Evolutionary conservation across 2,888 invertebrate species (phyloP).

Genomic region (Acanthoscelides obtectus): DNA sequence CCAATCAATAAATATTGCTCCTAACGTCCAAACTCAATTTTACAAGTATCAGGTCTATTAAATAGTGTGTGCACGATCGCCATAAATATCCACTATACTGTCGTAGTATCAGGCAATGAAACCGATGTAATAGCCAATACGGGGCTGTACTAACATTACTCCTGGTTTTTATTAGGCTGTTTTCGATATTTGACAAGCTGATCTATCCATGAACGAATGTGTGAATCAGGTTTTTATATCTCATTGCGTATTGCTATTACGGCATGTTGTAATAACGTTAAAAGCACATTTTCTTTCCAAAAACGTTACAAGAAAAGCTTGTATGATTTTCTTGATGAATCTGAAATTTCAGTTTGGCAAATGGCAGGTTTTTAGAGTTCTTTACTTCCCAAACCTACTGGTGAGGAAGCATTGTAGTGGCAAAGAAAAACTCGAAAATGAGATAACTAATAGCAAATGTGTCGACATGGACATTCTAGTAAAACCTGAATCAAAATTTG

Average conservation of each 20-base stretch:
- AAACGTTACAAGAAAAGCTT: too few species aligned
- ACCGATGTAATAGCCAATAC: background rate
- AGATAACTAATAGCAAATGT: too few species aligned
- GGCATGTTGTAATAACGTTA: too few species aligned
- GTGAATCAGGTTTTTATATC: background rate
- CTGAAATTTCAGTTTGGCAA: too few species aligned
- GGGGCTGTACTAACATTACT: background rate
- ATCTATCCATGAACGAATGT: background rate
- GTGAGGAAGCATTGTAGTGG: too few species aligned
- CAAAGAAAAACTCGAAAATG: too few species aligned
- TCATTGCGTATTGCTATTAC: background rate
- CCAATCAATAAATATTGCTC: background rate
- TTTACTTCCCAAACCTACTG: too few species aligned
- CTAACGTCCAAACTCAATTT: background rate
- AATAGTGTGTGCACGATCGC: background rate
- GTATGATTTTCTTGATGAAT: too few species aligned
- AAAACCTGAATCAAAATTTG: too few species aligned
- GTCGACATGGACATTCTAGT: too few species aligned
- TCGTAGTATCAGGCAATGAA: background rate
- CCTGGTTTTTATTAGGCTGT: background rate
- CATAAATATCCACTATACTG: background rate
- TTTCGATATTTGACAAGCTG: background rate
- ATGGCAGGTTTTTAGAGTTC: too few species aligned
- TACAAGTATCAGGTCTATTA: background rate
- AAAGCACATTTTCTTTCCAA: too few species aligned